Evolutionary conservation across 2,113 vertebrate genomes (phyloP), one percentile per base, ranked within the genome.

Genomic region (Dipodomys stephensi): DNA sequence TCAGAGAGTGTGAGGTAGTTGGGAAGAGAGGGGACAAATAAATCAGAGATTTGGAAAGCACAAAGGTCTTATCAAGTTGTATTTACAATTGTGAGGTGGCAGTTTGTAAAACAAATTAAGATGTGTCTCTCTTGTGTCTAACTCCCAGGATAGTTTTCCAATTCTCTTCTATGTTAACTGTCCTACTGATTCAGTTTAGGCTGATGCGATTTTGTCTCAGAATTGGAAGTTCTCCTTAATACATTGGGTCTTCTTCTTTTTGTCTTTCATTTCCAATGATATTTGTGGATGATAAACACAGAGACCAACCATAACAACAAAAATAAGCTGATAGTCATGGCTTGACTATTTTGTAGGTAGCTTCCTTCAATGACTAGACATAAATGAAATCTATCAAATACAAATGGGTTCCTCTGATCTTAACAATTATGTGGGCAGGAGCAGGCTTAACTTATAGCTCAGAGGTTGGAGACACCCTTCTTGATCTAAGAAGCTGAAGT

Each of bases 101-200:
- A 93, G 85, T 64, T 88, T 96, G 85, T 96, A 81, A 95, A 96
- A 76, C 97, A 96, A 95, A 96, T 97, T 95, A 96, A 96, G 94
- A 89, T 76, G 57, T 92, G 83, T 95, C 86, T 76, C 79, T 84
- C 18, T 78, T 76, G 6, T 81, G 73, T 64, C 87, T 80, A 90
- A 95, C 67, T 92, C 84, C 67, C 25, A 64, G 13, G 73, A 81
- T 11, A 73, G 32, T 74, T 81, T 86, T 73, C 83, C 13, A 67
- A 0, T 30, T 83, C 46, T 88, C 62, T 84, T 83, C 74, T 87
- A 73, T 72, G 76, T 53, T 65, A 81, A 89, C 39, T 62, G 83
- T 49, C 84, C 28, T 86, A 8, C 69, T 7, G 64, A 53, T 90
- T 90, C 81, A 57, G 1, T 82, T 74, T 86, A 85, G 39, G 15